Percentiles rank a stretch among this genome's conserved stretches.
phyloP scores from a whole-genome alignment of 1,140 invertebrate genomes.

The Eumeta japonica region DNA sequence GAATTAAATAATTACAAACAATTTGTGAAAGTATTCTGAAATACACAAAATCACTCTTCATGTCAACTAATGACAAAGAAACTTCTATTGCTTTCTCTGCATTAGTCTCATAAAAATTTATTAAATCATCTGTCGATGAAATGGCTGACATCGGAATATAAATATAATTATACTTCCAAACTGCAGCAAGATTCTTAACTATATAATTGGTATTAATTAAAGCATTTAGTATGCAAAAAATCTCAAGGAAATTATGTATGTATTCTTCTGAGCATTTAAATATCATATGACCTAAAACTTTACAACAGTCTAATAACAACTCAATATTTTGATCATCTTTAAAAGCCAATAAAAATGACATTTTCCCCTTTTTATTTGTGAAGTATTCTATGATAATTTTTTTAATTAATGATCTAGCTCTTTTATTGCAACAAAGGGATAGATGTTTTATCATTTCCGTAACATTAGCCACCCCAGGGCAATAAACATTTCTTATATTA shows the following conservation, averaged over 20 bases:
- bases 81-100: too few relatives aligned
- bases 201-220: conserved; percentile 31
- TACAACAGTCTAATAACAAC: conserved; percentile 25
- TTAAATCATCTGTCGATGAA: conserved; percentile 35
- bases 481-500: too few relatives aligned
- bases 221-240: conserved; percentile 30
- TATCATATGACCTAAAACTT: conserved; percentile 31
- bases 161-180: conserved; percentile 48
- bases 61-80: too few relatives aligned
- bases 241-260: conserved; percentile 30
- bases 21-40: conserved; percentile 27
- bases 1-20: conserved; percentile 5
- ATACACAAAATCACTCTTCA: conserved; percentile 30
- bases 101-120: conserved; percentile 34
- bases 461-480: too few relatives aligned
- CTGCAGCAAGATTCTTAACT: conserved; percentile 36
- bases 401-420: too few relatives aligned
- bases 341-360: conserved; percentile 23
- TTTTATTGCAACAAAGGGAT: too few relatives aligned
- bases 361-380: conserved; percentile 13
- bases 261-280: conserved; percentile 35
- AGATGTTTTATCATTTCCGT: too few relatives aligned
- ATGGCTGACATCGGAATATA: conserved; percentile 43
- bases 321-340: conserved; percentile 30
- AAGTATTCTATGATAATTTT: conserved; percentile 8